Evolutionary conservation across 1,140 invertebrate genomes (phyloP).

Genomic region (Tetranychus urticae): DNA sequence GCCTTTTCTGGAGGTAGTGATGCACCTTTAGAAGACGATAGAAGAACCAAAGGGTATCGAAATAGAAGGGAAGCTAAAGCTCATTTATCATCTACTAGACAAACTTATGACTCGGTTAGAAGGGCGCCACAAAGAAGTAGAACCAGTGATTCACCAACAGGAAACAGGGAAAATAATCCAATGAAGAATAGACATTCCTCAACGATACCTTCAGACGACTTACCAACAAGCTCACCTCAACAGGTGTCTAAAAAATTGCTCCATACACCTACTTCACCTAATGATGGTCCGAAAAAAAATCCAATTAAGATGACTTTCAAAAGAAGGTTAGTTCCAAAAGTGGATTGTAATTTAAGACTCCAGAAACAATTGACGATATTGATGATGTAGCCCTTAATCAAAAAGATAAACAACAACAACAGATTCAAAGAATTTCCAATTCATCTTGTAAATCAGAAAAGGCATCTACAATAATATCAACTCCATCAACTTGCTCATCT

Average conservation of each 20-base stretch:
- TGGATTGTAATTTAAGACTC: neutral
- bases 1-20: neutral
- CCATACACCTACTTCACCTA: constrained; percentile 6
- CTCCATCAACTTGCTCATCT: neutral
- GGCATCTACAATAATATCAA: neutral
- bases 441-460: neutral
- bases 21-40: neutral
- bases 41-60: neutral
- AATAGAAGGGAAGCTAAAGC: too few relatives aligned
- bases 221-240: neutral
- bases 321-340: constrained; percentile 17
- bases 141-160: neutral
- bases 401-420: too few relatives aligned
- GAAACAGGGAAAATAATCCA: neutral
- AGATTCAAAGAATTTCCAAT: too few relatives aligned
- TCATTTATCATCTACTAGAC: too few relatives aligned
- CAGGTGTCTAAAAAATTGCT: neutral
- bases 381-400: too few relatives aligned
- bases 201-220: neutral
- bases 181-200: neutral
- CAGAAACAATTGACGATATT: too few relatives aligned
- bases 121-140: neutral
- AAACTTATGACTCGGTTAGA: too few relatives aligned
- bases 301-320: constrained; percentile 42
- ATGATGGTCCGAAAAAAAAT: constrained; percentile 26